Base-by-base conservation (phyloP, 2,888 invertebrate genomes). In the Sthenelais limicola region DNA sequence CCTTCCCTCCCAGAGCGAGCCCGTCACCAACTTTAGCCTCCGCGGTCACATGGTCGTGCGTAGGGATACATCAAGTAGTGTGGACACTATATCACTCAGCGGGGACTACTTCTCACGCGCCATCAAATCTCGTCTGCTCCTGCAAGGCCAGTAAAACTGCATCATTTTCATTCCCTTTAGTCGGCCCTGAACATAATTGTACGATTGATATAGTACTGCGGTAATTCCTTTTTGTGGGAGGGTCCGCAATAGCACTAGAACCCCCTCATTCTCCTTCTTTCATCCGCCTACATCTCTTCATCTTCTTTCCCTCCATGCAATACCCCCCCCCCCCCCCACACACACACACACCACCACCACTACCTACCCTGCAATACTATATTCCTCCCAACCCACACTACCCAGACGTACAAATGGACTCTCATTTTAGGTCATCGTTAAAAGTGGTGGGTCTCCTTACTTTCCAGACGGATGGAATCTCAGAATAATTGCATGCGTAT, bases 71-170 rank as follows among this genome's bases (percentile, higher is more conserved):
- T 62, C 62, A 62, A 43, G 18, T 43, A 26, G 38, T 28, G 5
- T 43, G 38, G 62, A 38, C 62, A n/a, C n/a, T 26, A 43, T 62
- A 62, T 62, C 18, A 62, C 62, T 62, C 62, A 62, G 62, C 62
- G 24, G 38, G 62, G 62, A 62, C 62, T 62, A 62, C 38, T 62
- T 62, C 43, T 35, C n/a, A 38, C 38, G 35, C 62, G 62, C 62
- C 62, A 33, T 62, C 38, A 24, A 62, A 62, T 62, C 62, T 38
- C 62, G 35, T 35, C 62, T 15, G 62, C 24, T 21, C 26, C 62
- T 35, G 7, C 21, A 43, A 4, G 38, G 35, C 15, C 26, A 24
- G 38, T 43, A 62, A 38, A 35, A n/a, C 4, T 24, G 62, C 38
- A 9, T 18, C n/a, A n/a, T n/a, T n/a, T n/a, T n/a, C n/a, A n/a